Evolutionary conservation across 2,888 invertebrate species (phyloP).

Genomic region (Drosophila melanosoma): DNA sequence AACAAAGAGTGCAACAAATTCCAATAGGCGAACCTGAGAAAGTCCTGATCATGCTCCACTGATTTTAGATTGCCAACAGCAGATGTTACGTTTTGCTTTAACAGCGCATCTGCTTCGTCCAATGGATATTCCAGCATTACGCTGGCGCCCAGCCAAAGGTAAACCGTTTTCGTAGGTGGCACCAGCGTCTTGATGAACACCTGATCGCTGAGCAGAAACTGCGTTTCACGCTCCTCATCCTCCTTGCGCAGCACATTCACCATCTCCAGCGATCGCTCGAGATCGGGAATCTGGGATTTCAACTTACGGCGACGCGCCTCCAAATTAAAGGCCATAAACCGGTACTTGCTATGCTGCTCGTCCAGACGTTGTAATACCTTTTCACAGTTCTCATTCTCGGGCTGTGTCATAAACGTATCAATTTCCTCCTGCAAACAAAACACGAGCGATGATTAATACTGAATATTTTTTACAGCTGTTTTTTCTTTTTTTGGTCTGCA

Average conservation of each 20-base stretch:
- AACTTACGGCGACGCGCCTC: conserved; percentile 94
- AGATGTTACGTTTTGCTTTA: conserved; percentile 92
- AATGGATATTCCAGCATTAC: conserved; percentile 98
- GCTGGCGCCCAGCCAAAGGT: conserved; percentile 94
- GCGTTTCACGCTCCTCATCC: conserved; percentile 91
- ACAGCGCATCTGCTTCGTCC: conserved; percentile 94
- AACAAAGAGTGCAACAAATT: background rate
- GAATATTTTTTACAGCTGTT: conserved; percentile 50
- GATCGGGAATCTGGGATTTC: conserved; percentile 96
- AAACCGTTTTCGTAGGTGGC: conserved; percentile 95
- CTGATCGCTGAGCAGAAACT: conserved; percentile 97
- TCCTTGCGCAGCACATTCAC: conserved; percentile 94
- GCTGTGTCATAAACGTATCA: conserved; percentile 94
- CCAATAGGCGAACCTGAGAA: conserved; percentile 88
- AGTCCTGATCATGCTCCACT: conserved; percentile 97
- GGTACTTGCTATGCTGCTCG: conserved; percentile 97
- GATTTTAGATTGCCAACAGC: conserved; percentile 93
- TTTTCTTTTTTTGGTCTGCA: conserved; percentile 24
- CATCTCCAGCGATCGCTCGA: conserved; percentile 95
- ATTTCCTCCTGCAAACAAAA: conserved; percentile 92
- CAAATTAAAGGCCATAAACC: conserved; percentile 98
- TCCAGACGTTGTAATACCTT: conserved; percentile 94
- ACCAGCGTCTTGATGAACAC: conserved; percentile 93
- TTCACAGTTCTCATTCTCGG: conserved; percentile 94
- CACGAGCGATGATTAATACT: conserved; percentile 50